Conservation (phyloP, 2,113 vertebrate genomes). For the Elgaria multicarinata region DNA sequence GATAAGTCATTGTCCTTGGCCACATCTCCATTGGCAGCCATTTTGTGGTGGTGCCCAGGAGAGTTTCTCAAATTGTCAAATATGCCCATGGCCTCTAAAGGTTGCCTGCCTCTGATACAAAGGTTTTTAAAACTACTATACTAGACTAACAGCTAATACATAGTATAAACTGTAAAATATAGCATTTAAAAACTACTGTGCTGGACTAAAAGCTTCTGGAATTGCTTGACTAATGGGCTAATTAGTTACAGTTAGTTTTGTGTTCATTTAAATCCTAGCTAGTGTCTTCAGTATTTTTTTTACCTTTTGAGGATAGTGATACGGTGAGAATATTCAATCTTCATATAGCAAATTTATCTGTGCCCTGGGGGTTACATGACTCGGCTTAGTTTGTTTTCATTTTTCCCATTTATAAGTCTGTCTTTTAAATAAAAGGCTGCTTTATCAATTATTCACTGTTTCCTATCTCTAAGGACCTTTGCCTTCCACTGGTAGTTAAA, state of each 20-base stretch:
- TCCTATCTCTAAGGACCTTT: conserved; percentile 32
- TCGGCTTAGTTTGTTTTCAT: background rate
- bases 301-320: background rate
- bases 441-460: conserved; percentile 8
- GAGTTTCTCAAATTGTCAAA: too few species aligned
- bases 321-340: background rate
- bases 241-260: background rate
- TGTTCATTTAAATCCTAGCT: background rate
- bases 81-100: too few species aligned
- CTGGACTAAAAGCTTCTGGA: background rate
- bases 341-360: background rate
- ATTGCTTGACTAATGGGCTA: background rate
- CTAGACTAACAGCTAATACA: too few species aligned
- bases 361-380: background rate
- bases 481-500: conserved; percentile 15
- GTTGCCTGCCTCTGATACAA: too few species aligned
- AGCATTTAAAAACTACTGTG: background rate
- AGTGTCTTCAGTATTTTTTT: background rate
- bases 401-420: background rate
- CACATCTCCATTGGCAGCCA: too few species aligned
- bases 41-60: too few species aligned
- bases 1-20: too few species aligned
- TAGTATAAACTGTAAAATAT: background rate
- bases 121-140: too few species aligned
- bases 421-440: conserved; percentile 4